These are phyloP conservation scores for Andrena cerasifolii DNA, from an alignment of 1,140 invertebrate species.

Conservation along the genomic window DNA sequence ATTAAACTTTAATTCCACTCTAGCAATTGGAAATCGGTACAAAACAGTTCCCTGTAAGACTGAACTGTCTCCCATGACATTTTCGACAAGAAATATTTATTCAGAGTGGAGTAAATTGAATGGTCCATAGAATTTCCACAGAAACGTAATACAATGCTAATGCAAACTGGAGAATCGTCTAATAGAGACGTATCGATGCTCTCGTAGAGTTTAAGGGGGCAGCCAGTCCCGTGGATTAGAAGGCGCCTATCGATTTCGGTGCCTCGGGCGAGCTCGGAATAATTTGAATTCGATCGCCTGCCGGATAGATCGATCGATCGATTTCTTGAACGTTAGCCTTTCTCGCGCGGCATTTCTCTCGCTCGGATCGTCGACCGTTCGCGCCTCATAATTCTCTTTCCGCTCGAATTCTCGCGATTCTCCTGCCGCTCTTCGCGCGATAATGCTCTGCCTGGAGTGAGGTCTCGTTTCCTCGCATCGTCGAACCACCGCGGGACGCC, in stretches of 20 bases:
- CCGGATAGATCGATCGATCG: conserved; percentile 28
- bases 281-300: conserved; percentile 48
- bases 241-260: conserved; percentile 29
- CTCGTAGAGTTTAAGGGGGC: neutral
- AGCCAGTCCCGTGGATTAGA: conserved; percentile 21
- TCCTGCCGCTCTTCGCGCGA: conserved; percentile 21
- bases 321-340: conserved; percentile 1
- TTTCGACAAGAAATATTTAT: too few relatives aligned
- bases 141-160: neutral
- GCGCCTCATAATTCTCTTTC: conserved; percentile 64
- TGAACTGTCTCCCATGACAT: too few relatives aligned
- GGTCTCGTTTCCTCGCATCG: conserved; percentile 45
- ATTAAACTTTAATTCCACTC: too few relatives aligned
- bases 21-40: too few relatives aligned
- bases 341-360: conserved; percentile 37
- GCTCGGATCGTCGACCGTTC: conserved; percentile 26
- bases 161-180: neutral
- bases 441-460: conserved; percentile 37
- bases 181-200: conserved; percentile 25
- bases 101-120: too few relatives aligned
- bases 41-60: too few relatives aligned
- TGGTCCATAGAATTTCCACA: too few relatives aligned
- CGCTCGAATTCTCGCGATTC: conserved; percentile 69
- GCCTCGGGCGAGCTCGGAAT: conserved; percentile 25
- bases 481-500: conserved; percentile 33